A percentile compares a stretch with the other conserved stretches of the same genome.
These are phyloP conservation scores for Ptilorrhoa leucosticta DNA, from an alignment of 2,113 vertebrate genomes.

Conservation along the genomic window DNA sequence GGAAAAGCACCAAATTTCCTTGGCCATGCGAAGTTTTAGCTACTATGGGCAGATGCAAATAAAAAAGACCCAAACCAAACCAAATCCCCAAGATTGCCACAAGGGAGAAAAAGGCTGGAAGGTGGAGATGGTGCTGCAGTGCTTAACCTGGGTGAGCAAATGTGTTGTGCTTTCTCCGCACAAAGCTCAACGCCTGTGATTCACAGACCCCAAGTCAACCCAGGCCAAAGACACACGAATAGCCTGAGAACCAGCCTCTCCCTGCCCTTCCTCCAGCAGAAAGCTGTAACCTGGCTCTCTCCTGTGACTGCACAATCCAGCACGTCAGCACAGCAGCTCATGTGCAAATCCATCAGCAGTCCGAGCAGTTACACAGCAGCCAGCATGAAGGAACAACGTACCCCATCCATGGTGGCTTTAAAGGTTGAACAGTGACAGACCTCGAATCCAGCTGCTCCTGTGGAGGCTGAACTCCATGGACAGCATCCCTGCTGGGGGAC, in stretches of 20 bases:
- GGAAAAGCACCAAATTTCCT: background rate
- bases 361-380: accelerated
- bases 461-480: background rate
- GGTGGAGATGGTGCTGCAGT: background rate
- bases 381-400: accelerated
- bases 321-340: accelerated
- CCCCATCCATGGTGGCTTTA: background rate
- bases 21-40: background rate
- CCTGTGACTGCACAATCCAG: background rate
- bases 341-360: background rate
- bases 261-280: background rate
- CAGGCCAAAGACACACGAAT: background rate
- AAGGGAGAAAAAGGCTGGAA: background rate
- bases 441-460: background rate
- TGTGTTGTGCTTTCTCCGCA: accelerated
- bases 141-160: background rate
- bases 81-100: background rate
- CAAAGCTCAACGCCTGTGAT: background rate
- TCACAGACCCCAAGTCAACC: background rate
- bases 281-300: background rate
- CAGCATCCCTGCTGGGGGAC: background rate
- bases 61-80: background rate
- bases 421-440: background rate
- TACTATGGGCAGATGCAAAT: background rate
- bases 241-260: background rate